Base-by-base conservation (phyloP, 2,888 invertebrate genomes). In the Incurvaria masculella region DNA sequence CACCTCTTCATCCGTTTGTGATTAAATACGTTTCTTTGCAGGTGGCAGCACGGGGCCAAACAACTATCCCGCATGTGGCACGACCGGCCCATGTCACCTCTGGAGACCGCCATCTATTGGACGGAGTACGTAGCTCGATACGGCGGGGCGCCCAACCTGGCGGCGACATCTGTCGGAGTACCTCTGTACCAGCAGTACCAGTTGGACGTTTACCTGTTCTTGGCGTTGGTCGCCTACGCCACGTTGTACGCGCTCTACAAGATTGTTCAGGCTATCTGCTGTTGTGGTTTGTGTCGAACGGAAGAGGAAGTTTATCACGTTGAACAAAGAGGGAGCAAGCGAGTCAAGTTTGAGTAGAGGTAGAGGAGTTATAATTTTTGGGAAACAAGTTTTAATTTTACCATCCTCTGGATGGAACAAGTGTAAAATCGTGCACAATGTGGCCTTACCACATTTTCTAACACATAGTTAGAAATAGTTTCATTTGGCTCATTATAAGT, bases 91-190 rank as follows among this genome's bases (percentile, higher is more conserved):
- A 69, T 72, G 56, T 68, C 79, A 4, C 78, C 83, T 1, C 52
- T 81, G 44, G 76, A 81, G 49, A 75, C 69, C 21, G 81, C 83
- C 49, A 66, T 82, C 58, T 83, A 83, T 64, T 82, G 82, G 75
- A 75, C 79, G 14, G 83, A 84, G 55, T 81, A 82, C 57, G 75
- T 82, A 52, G 67, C 82, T 21, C 61, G 76, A 20, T 71, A 78
- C 50, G 64, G 63, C 19, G 78, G 78, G 2, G 68, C 74, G 14
- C 73, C 73, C 0, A 69, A 76, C 54, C 61, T 79, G 2, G 62
- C 62, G 53, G 63, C 75, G 48, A 56, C 63, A 39, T 68, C 72
- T 57, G 64, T 69, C 1, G 61, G 58, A 27, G 53, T 65, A 18
- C 71, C 78, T 0, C 59, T 65, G 54, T 75, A 76, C 60, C 68